These are phyloP conservation scores for Carassius carassius DNA, from an alignment of 2,113 vertebrate genomes.

Conservation along the genomic window DNA sequence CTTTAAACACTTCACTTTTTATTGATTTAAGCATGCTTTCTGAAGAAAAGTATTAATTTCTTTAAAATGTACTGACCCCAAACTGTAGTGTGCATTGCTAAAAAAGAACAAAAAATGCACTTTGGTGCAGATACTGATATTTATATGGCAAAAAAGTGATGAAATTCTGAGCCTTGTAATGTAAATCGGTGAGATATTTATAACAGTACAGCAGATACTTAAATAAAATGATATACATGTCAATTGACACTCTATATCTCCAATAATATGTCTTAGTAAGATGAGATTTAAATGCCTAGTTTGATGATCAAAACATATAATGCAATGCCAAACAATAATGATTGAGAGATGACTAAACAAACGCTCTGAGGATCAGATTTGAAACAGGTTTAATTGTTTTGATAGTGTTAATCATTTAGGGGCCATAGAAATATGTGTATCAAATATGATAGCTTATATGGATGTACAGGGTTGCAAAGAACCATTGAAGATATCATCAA, in stretches of 20 bases:
- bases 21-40: too few relatives aligned
- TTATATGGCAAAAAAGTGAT: background rate
- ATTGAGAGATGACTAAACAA: too few relatives aligned
- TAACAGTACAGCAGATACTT: background rate
- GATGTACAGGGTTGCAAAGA: background rate
- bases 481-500: constrained; percentile 4
- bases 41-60: too few relatives aligned
- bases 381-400: background rate
- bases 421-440: background rate
- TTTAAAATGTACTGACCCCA: too few relatives aligned
- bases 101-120: too few relatives aligned
- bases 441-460: background rate
- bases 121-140: background rate
- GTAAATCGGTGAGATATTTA: background rate
- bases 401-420: background rate
- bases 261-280: background rate
- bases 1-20: too few relatives aligned
- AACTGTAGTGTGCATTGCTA: too few relatives aligned
- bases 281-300: background rate
- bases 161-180: background rate
- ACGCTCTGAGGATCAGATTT: too few relatives aligned
- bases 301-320: too few relatives aligned
- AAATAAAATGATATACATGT: background rate
- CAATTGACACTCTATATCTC: background rate
- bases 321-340: too few relatives aligned